Percentiles rank a stretch among this genome's conserved stretches.
phyloP scores from a whole-genome alignment of 1,140 invertebrate species.

The Drosophila bifasciata region DNA sequence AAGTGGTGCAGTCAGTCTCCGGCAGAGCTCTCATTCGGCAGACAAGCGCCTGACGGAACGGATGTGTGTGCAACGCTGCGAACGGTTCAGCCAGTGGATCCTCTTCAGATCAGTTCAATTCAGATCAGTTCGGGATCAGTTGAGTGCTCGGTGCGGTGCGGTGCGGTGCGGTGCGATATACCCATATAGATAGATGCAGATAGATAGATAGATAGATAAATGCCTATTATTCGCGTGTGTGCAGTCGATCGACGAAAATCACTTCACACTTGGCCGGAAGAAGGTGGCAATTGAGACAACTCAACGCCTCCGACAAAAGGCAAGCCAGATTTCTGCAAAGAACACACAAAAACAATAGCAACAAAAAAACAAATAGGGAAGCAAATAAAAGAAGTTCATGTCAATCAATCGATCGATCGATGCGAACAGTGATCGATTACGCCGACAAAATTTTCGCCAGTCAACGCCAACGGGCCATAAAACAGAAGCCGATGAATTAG shows the following conservation, averaged over 20 bases:
- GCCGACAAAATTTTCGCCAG: slow-evolving; percentile 45
- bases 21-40: slow-evolving; percentile 63
- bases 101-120: slow-evolving; percentile 5
- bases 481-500: slow-evolving; percentile 29
- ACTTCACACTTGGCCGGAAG: slow-evolving; percentile 69
- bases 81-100: slow-evolving; percentile 1
- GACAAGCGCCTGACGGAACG: slow-evolving; percentile 65
- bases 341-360: slow-evolving; percentile 9
- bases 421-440: slow-evolving; percentile 24
- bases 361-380: slow-evolving; percentile 20
- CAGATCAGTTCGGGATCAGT: background rate
- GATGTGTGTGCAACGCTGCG: slow-evolving; percentile 51
- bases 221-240: background rate
- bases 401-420: slow-evolving; percentile 64
- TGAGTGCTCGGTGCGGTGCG: background rate
- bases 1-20: slow-evolving; percentile 4
- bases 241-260: slow-evolving; percentile 27
- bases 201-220: slow-evolving; percentile 6
- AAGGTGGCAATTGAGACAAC: slow-evolving; percentile 75
- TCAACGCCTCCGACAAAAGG: slow-evolving; percentile 52
- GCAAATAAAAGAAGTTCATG: slow-evolving; percentile 40
- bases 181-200: too few relatives aligned
- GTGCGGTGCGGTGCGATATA: background rate
- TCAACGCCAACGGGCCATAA: slow-evolving; percentile 68
- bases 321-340: slow-evolving; percentile 24